These are phyloP conservation scores for Menidia beryllina DNA, from an alignment of 2,113 vertebrate genomes.

Conservation along the genomic window DNA sequence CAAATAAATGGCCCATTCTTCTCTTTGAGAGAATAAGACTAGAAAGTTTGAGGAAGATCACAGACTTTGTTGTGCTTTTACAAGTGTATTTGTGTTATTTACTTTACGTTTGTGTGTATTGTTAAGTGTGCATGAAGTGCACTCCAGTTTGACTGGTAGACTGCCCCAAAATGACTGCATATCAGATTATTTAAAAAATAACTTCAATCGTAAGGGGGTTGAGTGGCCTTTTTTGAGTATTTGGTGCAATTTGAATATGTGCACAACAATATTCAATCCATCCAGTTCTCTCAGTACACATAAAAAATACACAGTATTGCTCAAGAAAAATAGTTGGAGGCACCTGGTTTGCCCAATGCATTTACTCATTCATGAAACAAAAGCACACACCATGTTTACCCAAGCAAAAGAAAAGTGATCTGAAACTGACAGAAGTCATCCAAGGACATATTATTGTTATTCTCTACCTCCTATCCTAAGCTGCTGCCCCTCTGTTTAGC, in stretches of 20 bases:
- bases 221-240: not conserved
- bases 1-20: conserved; percentile 53
- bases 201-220: not conserved
- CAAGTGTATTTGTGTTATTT: conserved; percentile 17
- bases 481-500: conserved; percentile 3
- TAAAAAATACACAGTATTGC: conserved; percentile 6
- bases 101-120: conserved; percentile 1
- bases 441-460: conserved; percentile 68
- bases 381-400: conserved; percentile 11
- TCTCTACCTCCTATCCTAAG: not conserved
- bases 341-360: conserved; percentile 14
- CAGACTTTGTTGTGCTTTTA: conserved; percentile 30
- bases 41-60: conserved; percentile 61
- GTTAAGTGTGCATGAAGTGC: conserved; percentile 8
- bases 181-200: not conserved
- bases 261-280: not conserved
- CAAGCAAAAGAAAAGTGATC: conserved; percentile 31
- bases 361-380: conserved; percentile 18
- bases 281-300: not conserved
- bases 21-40: conserved; percentile 53
- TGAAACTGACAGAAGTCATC: conserved; percentile 42
- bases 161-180: not conserved
- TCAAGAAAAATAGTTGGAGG: conserved; percentile 33
- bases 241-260: not conserved
- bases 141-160: not conserved